Base-by-base conservation (phyloP, 2,888 invertebrate genomes). In the Corythucha ciliata region DNA sequence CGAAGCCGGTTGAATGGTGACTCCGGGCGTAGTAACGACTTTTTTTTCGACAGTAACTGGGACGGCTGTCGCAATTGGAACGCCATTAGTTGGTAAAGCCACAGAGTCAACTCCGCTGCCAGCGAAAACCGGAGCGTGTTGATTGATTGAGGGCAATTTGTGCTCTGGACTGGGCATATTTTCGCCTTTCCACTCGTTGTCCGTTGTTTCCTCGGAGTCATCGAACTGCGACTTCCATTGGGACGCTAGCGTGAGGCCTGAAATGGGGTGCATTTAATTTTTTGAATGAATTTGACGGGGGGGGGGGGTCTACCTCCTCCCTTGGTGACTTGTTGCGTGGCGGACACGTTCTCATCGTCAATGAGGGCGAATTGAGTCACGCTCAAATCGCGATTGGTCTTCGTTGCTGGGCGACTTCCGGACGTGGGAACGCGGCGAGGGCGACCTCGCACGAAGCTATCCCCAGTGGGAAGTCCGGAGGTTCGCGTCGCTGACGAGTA, bases 221-320 rank as follows among this genome's bases (percentile, higher is more conserved):
- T 92, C 92, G 66, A 93, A 93, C 67, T 93, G 92, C 1, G 91
- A 91, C 66, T 92, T 92, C 91, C 93, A 93, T 64, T 87, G 87
- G 16, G 92, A 92, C 1, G 89, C 92, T 14, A 94, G 71, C 0
- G 94, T 94, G 22, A 57, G 34, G 20, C 56, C 54, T 56, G 50
- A 48, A 50, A 44, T 48, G 25, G 7, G 26, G 16, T 26, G 5
- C 6, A 12, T 26, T 46, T 21, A 4, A n/a, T 29, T 44, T 36
- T 36, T 4, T 14, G 39, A 36, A 36, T 14, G 41, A 34, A 10
- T 21, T 29, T 29, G 29, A 29, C 10, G n/a, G 8, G 10, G n/a
- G 8, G 29, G 29, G 10, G 29, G 29, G 10, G n/a, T 12, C 29
- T 29, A 1, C 89, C 89, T 0, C 90, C 90, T 14, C 89, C 86